Percentiles rank a stretch among this genome's conserved stretches.
These are phyloP conservation scores for Rhodeus uyekii DNA, from an alignment of 2,797 vertebrate species.

Conservation along the genomic window DNA sequence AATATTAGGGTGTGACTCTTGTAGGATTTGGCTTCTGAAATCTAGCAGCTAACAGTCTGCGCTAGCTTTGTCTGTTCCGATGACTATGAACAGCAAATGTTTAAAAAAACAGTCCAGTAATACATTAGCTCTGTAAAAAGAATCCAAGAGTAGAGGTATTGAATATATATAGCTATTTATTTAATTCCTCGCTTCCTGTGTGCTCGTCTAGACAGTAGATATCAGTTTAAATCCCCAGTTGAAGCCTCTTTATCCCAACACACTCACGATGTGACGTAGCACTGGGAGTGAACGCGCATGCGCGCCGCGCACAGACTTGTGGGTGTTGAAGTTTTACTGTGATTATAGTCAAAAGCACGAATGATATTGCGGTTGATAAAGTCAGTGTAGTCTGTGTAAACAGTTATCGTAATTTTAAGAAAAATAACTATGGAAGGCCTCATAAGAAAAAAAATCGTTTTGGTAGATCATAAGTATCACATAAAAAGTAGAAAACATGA, in stretches of 20 bases:
- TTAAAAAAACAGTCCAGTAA: neutral
- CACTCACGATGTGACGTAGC: slow-evolving; percentile 62
- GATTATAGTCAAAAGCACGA: neutral
- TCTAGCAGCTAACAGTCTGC: slow-evolving; percentile 29
- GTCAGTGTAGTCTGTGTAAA: no score
- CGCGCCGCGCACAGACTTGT: slow-evolving; percentile 53
- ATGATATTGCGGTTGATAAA: neutral
- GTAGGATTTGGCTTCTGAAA: neutral
- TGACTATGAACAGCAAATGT: neutral
- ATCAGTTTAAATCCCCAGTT: slow-evolving; percentile 39
- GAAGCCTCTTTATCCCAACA: slow-evolving; percentile 58
- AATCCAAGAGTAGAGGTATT: neutral
- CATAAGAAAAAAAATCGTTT: no score
- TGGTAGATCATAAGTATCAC: no score
- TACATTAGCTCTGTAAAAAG: neutral
- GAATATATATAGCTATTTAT: neutral
- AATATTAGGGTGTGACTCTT: slow-evolving; percentile 47
- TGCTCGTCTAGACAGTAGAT: slow-evolving; percentile 1
- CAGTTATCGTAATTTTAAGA: no score
- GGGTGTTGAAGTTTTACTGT: slow-evolving; percentile 71
- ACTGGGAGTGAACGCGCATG: slow-evolving; percentile 42
- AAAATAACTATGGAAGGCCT: no score
- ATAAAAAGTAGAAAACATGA: no score
- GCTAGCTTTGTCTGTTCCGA: neutral
- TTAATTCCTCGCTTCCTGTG: neutral